Percentiles rank a stretch among this genome's conserved stretches.
phyloP scores from a whole-genome alignment of 2,113 vertebrate genomes.

The Ceuthmochares aereus region DNA sequence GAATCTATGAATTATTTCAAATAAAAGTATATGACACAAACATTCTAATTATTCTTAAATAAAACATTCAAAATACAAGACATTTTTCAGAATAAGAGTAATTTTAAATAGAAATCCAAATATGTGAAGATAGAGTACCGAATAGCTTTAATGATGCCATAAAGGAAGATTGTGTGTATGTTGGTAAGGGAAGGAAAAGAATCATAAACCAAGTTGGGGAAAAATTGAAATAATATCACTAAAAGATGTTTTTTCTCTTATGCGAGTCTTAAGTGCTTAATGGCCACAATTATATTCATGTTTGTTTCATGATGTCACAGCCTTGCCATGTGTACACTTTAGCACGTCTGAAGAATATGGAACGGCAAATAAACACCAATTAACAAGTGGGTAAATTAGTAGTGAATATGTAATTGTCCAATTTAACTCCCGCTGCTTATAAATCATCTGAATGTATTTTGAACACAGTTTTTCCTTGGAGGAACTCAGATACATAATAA shows the following conservation, averaged over 20 bases:
- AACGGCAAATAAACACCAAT: neutral
- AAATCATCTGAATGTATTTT: neutral
- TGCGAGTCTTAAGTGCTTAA: neutral
- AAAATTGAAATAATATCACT: neutral
- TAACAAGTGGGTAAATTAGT: slow-evolving; percentile 21
- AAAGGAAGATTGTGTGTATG: neutral
- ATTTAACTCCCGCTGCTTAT: slow-evolving; percentile 5
- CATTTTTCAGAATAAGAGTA: neutral
- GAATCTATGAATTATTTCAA: neutral
- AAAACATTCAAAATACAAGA: neutral
- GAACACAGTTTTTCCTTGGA: neutral
- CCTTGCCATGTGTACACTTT: neutral
- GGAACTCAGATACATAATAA: neutral
- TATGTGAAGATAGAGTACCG: neutral
- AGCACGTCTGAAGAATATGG: neutral
- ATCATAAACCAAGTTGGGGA: neutral
- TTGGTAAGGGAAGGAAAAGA: neutral
- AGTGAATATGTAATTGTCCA: neutral
- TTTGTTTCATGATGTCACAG: neutral
- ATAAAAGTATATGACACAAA: neutral
- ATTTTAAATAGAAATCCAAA: neutral
- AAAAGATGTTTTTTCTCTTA: neutral
- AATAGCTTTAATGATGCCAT: neutral
- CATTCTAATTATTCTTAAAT: neutral
- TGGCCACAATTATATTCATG: neutral